Evolutionary conservation across 1,140 invertebrate genomes (phyloP), one percentile per base, ranked within the genome.

Genomic region (Drosophila parvula): DNA sequence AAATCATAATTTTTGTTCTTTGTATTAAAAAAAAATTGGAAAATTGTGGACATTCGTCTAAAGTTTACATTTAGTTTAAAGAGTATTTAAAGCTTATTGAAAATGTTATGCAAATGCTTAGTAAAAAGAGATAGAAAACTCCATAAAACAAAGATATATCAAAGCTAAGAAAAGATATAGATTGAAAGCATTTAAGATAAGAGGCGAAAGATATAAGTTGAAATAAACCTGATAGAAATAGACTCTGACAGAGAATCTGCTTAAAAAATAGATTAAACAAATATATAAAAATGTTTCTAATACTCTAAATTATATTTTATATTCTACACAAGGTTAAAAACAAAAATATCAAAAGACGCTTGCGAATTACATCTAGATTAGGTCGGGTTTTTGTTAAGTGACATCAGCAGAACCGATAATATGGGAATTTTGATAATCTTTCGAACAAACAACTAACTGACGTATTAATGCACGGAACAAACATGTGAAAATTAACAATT

Each of bases 61-160:
- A 43, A 43, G 64, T 61, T 85, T 81, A 85, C 61, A 34, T 81
- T 88, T 86, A 77, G 64, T 74, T 77, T 45, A 36, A 73, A 73
- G 32, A 53, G 65, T 79, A 69, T 38, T 75, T 60, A 67, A 86
- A 86, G 82, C 83, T 79, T 73, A 60, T 84, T 36, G 44, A 47
- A 81, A 78, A 61, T 47, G 64, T 69, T 67, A 86, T 82, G 83
- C 83, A 82, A 79, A 88, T 70, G 70, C 63, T 88, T 79, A 82
- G 71, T 88, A 79, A 70, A 50, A 64, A 28, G 11, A 34, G 48
- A 55, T 22, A 57, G 32, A 70, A 28, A 74, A 28, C n/a, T 28
- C 8, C 44, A 48, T n/a, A n/a, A 48, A 22, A 30, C 3, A 48
- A 48, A 10, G 12, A 28, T 30, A 48, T 14, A 48, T 27, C 27